Evolutionary conservation across 2,797 vertebrate species (phyloP).

Genomic region (Myotis myotis): DNA sequence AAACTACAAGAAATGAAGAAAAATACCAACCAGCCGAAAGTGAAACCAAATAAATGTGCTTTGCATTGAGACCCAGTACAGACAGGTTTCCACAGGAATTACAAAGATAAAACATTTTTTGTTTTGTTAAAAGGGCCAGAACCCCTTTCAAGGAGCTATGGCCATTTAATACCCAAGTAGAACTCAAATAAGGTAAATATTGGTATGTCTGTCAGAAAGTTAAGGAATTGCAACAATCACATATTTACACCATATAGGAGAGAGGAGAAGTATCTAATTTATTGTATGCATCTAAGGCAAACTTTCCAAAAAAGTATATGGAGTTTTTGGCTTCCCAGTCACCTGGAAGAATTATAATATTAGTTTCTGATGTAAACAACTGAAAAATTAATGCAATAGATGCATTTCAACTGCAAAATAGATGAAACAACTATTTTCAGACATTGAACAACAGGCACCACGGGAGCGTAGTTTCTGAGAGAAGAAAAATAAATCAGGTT

Average conservation of each 20-base stretch:
- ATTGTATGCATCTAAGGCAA: neutral
- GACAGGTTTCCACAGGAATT: neutral
- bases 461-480: neutral
- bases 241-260: neutral
- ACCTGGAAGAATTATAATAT: neutral
- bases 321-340: neutral
- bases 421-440: neutral
- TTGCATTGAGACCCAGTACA: neutral
- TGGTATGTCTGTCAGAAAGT: neutral
- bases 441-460: neutral
- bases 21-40: conserved; percentile 4
- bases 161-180: neutral
- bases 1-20: neutral
- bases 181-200: conserved; percentile 11
- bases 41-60: conserved; percentile 32
- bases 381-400: neutral
- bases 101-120: neutral
- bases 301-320: neutral
- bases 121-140: neutral
- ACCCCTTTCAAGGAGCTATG: neutral
- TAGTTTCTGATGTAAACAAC: neutral
- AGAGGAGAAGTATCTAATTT: neutral
- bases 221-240: neutral
- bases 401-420: neutral
- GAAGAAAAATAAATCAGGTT: neutral